Base-by-base conservation (phyloP, 2,888 invertebrate genomes). In the Heterodera filipjevi region DNA sequence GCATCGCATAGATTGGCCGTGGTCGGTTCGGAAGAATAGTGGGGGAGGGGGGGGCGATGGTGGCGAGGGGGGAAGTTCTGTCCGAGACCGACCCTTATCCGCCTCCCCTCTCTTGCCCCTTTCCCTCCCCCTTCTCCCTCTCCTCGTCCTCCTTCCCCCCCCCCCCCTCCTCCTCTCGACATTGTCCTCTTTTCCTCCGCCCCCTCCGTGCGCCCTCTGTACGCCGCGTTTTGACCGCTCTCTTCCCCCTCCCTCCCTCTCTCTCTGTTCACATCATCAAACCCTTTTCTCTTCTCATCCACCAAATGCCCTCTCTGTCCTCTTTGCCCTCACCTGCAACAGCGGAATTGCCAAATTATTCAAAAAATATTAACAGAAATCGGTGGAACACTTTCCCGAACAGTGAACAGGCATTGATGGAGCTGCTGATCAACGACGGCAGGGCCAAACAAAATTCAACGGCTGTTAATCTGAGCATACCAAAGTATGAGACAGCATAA, bases 281-380 rank as follows among this genome's bases (percentile, higher is more conserved):
- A 19, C 68, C 27, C 64, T 22, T 64, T 19, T 27, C 39, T 39
- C n/a, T n/a, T n/a, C 39, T 39, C 59, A 59, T 27, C 49, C 49
- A 49, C 59, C n/a, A 49, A 73, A 73, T 73, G 73, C 73, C 73
- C 27, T 73, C 73, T n/a, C 64, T 73, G n/a, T 35, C 59, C n/a
- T 73, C 49, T 33, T 35, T 73, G 3, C 73, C 73, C 33, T 64
- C 73, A 6, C 75, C 75, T 16, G 64, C 66, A 64, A 75, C 75
- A 59, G 68, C 68, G 30, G 49, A 35, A 27, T 35, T 64, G 14
- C 27, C 35, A 2, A 73, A 73, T 49, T 35, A 35, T 49, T 49
- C 49, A 49, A 44, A 72, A 19, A 44, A 44, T 1, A 74, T n/a
- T n/a, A 53, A 33, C 30, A 64, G 32, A 22, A 75, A 75, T 64